phyloP scores from a whole-genome alignment of 2,797 vertebrate genomes.

The Sciurus vulgaris region DNA sequence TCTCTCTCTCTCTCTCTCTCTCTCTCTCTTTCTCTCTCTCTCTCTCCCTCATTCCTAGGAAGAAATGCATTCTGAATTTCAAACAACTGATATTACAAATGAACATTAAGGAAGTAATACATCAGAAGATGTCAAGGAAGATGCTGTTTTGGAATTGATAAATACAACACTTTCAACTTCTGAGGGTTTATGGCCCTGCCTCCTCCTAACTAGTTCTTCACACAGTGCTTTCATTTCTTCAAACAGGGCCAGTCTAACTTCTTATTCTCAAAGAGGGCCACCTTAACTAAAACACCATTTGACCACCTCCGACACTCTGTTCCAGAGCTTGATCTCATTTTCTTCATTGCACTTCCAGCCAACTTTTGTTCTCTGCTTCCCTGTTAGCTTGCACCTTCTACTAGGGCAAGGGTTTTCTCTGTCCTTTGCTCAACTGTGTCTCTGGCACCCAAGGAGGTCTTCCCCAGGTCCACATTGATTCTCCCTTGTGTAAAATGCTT shows the following conservation, averaged over 20 bases:
- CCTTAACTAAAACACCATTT: not conserved
- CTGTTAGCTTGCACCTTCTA: not conserved
- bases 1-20: not conserved
- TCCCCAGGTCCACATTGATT: not conserved
- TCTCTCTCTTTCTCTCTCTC: too few relatives aligned
- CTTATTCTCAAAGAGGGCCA: not conserved
- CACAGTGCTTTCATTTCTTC: not conserved
- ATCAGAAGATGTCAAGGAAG: not conserved
- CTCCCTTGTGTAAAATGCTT: not conserved
- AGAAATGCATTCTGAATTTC: slow-evolving; percentile 4
- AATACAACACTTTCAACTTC: not conserved
- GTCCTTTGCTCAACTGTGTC: not conserved
- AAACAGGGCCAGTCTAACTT: not conserved
- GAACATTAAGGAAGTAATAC: not conserved
- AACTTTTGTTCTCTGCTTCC: not conserved
- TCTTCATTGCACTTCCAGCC: not conserved
- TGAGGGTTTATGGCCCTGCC: not conserved
- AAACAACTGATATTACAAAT: slow-evolving; percentile 7
- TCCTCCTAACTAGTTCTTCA: not conserved
- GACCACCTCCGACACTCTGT: not conserved
- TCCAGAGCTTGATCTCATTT: not conserved
- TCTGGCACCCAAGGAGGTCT: not conserved
- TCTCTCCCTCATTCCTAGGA: not conserved
- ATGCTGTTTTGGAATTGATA: not conserved
- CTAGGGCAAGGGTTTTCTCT: not conserved